Evolutionary conservation across 2,888 invertebrate species (phyloP), one percentile per base, ranked within the genome.

Genomic region (Drosophila pseudotakahashii): DNA sequence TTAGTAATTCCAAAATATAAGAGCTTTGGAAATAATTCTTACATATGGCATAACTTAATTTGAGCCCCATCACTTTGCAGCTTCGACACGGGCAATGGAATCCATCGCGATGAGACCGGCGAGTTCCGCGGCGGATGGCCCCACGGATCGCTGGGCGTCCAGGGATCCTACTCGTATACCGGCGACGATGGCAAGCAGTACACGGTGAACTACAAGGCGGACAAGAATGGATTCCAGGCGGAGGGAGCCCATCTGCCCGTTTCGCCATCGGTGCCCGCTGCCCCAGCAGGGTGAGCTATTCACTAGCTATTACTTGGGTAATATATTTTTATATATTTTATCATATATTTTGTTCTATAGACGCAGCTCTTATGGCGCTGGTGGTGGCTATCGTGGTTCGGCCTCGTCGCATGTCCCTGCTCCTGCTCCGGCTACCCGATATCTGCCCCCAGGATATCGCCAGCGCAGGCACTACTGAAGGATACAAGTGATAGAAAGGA

Each of bases 241-340:
- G 94, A 94, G 81, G 96, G 96, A 55, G 95, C 95, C 44, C 96
- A 96, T 91, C 91, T 96, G 78, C 96, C 96, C 42, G 95, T 95
- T 36, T 94, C 96, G 7, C 96, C 96, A 41, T 95, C 96, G 26
- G 93, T 96, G 78, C 96, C 96, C 36, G 61, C 45, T 41, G 39
- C 50, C 7, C 16, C 23, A 13, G 39, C 9, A 16, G 41, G 61
- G 44, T 52, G 5, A 52, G 42, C 7, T 3, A 6, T 9, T 19
- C 7, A n/a, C 37, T 11, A 34, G 30, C 7, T 34, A 11, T 11
- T 5, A 11, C 5, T 34, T 11, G 11, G 11, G 4, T 11, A 34
- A 4, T 11, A 5, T 11, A 23, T 5, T 10, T 34, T 14, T 6
- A 1, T 19, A 19, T 19, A 32, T 39, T 10, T 5, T 19, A 23